Base-by-base conservation (phyloP, 2,888 invertebrate genomes). In the Mythimna impura region DNA sequence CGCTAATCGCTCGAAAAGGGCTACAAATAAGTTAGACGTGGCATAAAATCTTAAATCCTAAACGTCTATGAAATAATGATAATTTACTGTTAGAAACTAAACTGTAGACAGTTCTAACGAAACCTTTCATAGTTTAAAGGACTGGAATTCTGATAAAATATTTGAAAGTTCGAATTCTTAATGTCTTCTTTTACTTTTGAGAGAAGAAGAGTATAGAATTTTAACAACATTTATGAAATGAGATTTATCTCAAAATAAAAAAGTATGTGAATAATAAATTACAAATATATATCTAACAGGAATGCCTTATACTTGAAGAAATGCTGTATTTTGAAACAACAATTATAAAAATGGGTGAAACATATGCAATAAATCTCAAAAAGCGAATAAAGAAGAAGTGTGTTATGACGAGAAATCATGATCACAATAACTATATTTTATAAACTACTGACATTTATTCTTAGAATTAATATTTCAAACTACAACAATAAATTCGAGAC, bases 401-500 rank as follows among this genome's bases (percentile, higher is more conserved):
- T 3, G 1, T 47, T 55, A 17, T 34, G n/a, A 22, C 12, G 36
- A 58, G 10, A 36, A 71, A 52, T 52, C 43, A 63, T 54, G 52
- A 22, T n/a, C 12, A 57, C 52, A 20, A 22, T 57, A 66, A 60
- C 30, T 12, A 30, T 20, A 58, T 34, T 34, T 58, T 25, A 73
- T 25, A 12, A 62, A 50, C 68, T 69, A 73, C 50, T 55, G 66
- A 80, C 57, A 74, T 66, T 62, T 50, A 78, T 22, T 63, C 72
- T 72, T 67, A 78, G 22, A 61, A 40, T 52, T 72, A 66, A 78
- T 66, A 62, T 72, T 78, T 62, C 25, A 76, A 77, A 72, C 57
- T 72, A 81, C 72, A 68, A 80, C 76, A 81, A 76, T 81, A 83
- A 83, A 81, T 81, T 81, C 81, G 84, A 80, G 61, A 83, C 57